These are phyloP conservation scores for Gadus macrocephalus DNA, from an alignment of 2,113 vertebrate species.

Conservation along the genomic window DNA sequence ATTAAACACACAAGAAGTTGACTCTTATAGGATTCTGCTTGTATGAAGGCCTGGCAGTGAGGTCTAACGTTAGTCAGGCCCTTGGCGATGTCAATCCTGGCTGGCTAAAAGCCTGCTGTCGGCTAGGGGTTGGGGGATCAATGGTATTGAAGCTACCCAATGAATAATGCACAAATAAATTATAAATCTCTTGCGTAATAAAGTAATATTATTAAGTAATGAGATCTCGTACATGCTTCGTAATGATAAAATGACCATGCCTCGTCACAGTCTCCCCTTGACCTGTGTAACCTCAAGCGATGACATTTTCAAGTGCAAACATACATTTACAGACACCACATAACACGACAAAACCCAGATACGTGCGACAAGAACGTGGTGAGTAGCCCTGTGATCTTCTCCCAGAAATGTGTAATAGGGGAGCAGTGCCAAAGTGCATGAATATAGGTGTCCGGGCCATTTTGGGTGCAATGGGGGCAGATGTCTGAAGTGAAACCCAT, in stretches of 20 bases:
- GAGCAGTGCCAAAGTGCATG: no score
- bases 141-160: neutral
- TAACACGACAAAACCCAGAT: no score
- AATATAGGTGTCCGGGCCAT: no score
- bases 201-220: neutral
- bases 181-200: neutral
- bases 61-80: neutral
- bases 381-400: no score
- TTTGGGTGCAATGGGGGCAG: no score
- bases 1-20: neutral
- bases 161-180: neutral
- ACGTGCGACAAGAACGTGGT: no score
- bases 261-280: neutral
- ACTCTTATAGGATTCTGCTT: conserved; percentile 1
- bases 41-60: neutral
- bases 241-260: neutral
- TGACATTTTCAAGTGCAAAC: no score
- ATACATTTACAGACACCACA: no score
- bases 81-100: neutral
- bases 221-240: neutral
- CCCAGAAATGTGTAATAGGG: no score
- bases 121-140: neutral
- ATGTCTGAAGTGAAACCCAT: no score
- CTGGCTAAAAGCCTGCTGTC: neutral
- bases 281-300: neutral